Evolutionary conservation across 2,797 vertebrate species (phyloP), one percentile per base, ranked within the genome.

Genomic region (Falco rusticolus): DNA sequence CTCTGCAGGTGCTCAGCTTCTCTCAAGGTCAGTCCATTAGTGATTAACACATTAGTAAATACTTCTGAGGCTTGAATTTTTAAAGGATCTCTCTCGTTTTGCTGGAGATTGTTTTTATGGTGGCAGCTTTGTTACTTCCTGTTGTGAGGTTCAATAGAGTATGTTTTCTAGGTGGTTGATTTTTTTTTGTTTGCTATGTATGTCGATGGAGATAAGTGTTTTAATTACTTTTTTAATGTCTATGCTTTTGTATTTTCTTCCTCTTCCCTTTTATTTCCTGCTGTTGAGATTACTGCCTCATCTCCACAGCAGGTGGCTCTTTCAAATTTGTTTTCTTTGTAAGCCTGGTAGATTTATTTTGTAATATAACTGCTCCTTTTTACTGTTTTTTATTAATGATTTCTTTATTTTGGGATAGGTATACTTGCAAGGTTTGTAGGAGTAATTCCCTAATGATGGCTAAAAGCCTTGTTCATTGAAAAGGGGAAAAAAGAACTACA

Each of bases 201-300:
- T 98, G 98, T 97, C 9, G 83, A 98, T 98, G 97, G 98, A 98
- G 98, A 98, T 98, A 98, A 98, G 98, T 98, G 98, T 98, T 98
- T 98, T 98, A 98, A 98, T 98, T 98, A 98, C 98, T 98, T 98
- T 98, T 98, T 98, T 98, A 98, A 98, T 98, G 98, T 97, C 97
- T 97, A 92, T 81, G 97, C 97, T 98, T 98, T 98, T 97, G 97
- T 97, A 95, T 98, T 98, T 98, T 97, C 96, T 95, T 94, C 96
- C 92, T 91, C 96, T 96, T 94, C 96, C 93, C 69, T 77, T 97
- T 98, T 98, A 98, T 98, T 98, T 98, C 98, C 97, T 97, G 97
- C 97, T 98, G 98, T 95, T 97, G 97, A 98, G 98, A 98, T 98
- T 98, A 98, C 98, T 98, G 98, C 97, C 97, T 97, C 98, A 97